Evolutionary conservation across 2,888 invertebrate species (phyloP).

Genomic region (Cacoxenus indagator): DNA sequence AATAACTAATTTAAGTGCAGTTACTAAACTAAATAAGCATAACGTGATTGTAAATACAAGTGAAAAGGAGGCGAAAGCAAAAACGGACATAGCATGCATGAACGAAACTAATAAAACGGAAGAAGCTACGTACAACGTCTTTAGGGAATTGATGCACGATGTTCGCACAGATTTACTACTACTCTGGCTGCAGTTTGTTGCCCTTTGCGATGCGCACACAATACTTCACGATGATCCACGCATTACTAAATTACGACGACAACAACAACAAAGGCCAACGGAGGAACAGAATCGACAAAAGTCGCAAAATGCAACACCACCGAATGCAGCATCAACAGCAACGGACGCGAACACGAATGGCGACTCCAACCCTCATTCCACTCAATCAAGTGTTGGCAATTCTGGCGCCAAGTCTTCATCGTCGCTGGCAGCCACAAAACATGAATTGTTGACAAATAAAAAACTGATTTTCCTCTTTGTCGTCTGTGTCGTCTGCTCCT

Average conservation of each 20-base stretch:
- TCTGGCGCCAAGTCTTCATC: background rate
- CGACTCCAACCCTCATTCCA: no score
- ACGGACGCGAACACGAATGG: background rate
- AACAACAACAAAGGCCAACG: background rate
- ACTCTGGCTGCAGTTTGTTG: conserved; percentile 45
- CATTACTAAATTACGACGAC: conserved; percentile 21
- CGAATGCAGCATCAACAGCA: conserved; percentile 21
- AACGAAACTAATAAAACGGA: conserved; percentile 15
- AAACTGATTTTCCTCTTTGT: conserved; percentile 51
- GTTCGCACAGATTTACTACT: conserved; percentile 29
- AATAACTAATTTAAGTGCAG: conserved; percentile 25
- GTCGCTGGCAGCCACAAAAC: background rate
- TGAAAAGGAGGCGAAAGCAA: conserved; percentile 12
- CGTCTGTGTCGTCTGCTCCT: conserved; percentile 57
- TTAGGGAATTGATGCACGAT: background rate
- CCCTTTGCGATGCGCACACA: conserved; percentile 46
- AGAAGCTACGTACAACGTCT: background rate
- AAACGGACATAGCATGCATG: conserved; percentile 6
- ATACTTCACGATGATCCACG: conserved; percentile 45
- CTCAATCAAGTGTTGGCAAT: background rate
- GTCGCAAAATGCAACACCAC: conserved; percentile 22
- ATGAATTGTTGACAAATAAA: conserved; percentile 43
- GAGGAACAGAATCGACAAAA: background rate
- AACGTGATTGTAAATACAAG: conserved; percentile 24
- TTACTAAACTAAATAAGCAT: conserved; percentile 29